Percentiles rank a stretch among this genome's conserved stretches.
Evolutionary conservation across 1,140 invertebrate genomes (phyloP).

Genomic region (Nebria ingens): DNA sequence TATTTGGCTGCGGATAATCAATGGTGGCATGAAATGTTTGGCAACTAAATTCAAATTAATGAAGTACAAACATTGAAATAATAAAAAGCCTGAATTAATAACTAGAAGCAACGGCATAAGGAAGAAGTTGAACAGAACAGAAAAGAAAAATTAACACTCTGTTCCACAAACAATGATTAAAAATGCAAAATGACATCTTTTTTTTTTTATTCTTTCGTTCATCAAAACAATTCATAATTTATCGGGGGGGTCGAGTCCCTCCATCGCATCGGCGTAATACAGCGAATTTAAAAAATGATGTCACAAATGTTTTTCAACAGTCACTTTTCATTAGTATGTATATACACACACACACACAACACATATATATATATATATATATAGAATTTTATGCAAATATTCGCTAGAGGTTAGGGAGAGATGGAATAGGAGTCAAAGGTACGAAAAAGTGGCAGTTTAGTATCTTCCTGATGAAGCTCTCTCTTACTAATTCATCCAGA

Average conservation of each 20-base stretch:
- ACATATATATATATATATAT: no score
- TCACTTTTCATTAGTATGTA: neutral
- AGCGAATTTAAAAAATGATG: slow-evolving; percentile 2
- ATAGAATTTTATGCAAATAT: slow-evolving; percentile 28
- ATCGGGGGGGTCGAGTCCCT: neutral
- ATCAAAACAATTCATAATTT: slow-evolving; percentile 9
- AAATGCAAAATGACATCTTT: neutral
- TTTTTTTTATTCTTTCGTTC: neutral
- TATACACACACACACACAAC: no score
- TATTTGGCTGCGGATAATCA: no score
- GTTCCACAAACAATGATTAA: neutral
- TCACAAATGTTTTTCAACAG: neutral
- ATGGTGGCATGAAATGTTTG: no score
- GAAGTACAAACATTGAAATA: no score
- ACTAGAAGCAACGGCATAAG: no score
- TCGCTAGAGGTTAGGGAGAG: slow-evolving; percentile 10
- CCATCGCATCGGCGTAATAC: no score
- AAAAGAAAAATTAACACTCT: neutral
- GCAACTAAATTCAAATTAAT: no score
- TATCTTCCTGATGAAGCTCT: slow-evolving; percentile 29
- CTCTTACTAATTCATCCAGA: slow-evolving; percentile 32
- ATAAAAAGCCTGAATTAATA: no score
- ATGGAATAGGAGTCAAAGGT: neutral
- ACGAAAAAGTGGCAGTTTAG: slow-evolving; percentile 33
- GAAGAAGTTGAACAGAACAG: no score